Conservation (phyloP, 2,888 invertebrate genomes). For the Hymenopus coronatus region DNA sequence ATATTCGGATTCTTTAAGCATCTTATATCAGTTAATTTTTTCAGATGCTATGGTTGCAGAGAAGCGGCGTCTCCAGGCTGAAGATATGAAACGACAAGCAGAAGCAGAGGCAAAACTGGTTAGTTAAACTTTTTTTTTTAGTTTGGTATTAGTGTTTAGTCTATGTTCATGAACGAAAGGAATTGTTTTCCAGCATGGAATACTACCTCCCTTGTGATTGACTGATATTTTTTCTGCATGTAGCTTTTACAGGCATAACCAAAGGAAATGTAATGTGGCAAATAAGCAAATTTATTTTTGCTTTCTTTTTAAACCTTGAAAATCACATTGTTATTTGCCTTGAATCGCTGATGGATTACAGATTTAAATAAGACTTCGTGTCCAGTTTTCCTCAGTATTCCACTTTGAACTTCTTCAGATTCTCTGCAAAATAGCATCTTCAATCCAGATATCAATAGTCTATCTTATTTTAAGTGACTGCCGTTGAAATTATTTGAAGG, state of each 20-base stretch:
- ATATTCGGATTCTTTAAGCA: too few species aligned
- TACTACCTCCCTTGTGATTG: background rate
- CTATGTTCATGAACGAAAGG: background rate
- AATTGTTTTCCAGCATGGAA: background rate
- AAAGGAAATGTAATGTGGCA: background rate
- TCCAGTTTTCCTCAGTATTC: too few species aligned
- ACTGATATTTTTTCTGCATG: background rate
- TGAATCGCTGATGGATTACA: too few species aligned
- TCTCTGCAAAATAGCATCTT: too few species aligned
- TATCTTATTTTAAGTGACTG: too few species aligned
- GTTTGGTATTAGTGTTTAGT: background rate
- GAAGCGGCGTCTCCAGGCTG: slow-evolving; percentile 52
- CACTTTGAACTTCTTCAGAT: too few species aligned
- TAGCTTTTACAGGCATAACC: background rate
- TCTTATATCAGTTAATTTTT: background rate
- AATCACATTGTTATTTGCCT: too few species aligned
- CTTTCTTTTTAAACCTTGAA: too few species aligned
- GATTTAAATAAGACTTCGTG: too few species aligned
- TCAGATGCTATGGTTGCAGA: slow-evolving; percentile 59
- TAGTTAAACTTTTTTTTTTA: slow-evolving; percentile 38
- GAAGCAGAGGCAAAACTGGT: slow-evolving; percentile 58
- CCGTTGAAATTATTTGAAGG: too few species aligned
- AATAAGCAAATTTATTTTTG: too few species aligned
- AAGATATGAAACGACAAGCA: slow-evolving; percentile 50
- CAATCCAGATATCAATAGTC: too few species aligned